These are phyloP conservation scores for Philopedon plagiatum DNA, from an alignment of 2,888 invertebrate species.

Conservation along the genomic window DNA sequence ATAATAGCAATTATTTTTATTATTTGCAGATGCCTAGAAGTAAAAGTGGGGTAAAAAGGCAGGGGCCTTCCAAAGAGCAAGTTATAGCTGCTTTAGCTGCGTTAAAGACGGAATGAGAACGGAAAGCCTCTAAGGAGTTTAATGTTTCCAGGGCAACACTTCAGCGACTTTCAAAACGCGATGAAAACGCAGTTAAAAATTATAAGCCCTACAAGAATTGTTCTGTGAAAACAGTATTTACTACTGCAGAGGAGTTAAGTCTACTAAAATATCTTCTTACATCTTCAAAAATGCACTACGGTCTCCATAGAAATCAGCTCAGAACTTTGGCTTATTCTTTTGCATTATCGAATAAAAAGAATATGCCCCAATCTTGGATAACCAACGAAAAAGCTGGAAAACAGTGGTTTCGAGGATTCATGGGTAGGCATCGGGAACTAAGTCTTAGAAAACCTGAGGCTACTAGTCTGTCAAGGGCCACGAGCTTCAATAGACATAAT, in stretches of 20 bases:
- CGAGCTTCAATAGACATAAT: slow-evolving; percentile 56
- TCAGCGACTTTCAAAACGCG: neutral
- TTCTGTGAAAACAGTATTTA: slow-evolving; percentile 15
- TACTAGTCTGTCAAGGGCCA: slow-evolving; percentile 57
- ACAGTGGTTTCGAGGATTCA: slow-evolving; percentile 46
- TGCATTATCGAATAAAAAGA: slow-evolving; percentile 53
- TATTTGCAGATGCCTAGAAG: slow-evolving; percentile 28
- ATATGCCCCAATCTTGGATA: slow-evolving; percentile 51
- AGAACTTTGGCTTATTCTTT: slow-evolving; percentile 44
- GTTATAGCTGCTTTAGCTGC: neutral
- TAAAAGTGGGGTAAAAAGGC: slow-evolving; percentile 31
- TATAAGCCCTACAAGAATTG: neutral
- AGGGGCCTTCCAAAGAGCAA: slow-evolving; percentile 24
- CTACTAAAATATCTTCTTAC: slow-evolving; percentile 7
- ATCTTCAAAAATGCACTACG: slow-evolving; percentile 38
- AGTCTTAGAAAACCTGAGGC: slow-evolving; percentile 50
- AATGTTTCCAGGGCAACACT: slow-evolving; percentile 2
- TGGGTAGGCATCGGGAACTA: slow-evolving; percentile 31
- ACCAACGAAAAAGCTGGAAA: slow-evolving; percentile 42
- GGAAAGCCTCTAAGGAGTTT: slow-evolving; percentile 14
- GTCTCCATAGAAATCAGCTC: slow-evolving; percentile 41
- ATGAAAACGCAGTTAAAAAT: neutral
- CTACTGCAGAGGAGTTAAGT: neutral
- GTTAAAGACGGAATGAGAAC: neutral
- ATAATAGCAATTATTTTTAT: slow-evolving; percentile 1